Evolutionary conservation across 1,140 invertebrate genomes (phyloP), one percentile per base, ranked within the genome.

Genomic region (Lepidurus couesii): DNA sequence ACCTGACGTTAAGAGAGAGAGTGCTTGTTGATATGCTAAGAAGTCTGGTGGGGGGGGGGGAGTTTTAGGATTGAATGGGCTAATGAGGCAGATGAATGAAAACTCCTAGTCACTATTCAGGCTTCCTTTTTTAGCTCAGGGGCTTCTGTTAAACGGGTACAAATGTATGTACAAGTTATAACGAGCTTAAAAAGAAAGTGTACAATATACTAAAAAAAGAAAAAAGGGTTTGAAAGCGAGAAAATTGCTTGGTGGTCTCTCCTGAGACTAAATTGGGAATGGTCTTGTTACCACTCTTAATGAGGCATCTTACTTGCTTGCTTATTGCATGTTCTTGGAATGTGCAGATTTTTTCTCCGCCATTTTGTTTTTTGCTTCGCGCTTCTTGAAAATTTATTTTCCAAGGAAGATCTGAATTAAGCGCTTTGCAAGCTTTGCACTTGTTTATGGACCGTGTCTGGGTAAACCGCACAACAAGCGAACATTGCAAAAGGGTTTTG

Each of bases 71-170:
- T 65, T 21, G 8, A 65, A 65, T 65, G 53, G 53, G 13, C 53
- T 65, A 65, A 65, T 65, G 53, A 65, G 53, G 53, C 9, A 65
- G 53, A 65, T 65, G 53, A 65, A 65, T 65, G 53, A 65, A 65
- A 65, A 65, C 53, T 21, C 53, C 16, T 7, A 65, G 21, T n/a
- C 16, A 13, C 8, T 65, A 65, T 65, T 65, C n/a, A 65, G 21
- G 53, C 53, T 65, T 65, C 16, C 8, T 21, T 65, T 5, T 16
- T 7, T 21, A n/a, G 21, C 21, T 65, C 13, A 65, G 53, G 16
- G 21, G 13, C 7, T n/a, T n/a, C 16, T 65, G 1, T 16, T 13
- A 16, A 16, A 65, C 47, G 13, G 47, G 47, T 65, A 65, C 13
- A n/a, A 21, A n/a, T 9, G 47, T 1, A 21, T 9, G 47, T 13